Base-by-base conservation (phyloP, 2,797 vertebrate genomes). In the Rhynchotus rufescens region DNA sequence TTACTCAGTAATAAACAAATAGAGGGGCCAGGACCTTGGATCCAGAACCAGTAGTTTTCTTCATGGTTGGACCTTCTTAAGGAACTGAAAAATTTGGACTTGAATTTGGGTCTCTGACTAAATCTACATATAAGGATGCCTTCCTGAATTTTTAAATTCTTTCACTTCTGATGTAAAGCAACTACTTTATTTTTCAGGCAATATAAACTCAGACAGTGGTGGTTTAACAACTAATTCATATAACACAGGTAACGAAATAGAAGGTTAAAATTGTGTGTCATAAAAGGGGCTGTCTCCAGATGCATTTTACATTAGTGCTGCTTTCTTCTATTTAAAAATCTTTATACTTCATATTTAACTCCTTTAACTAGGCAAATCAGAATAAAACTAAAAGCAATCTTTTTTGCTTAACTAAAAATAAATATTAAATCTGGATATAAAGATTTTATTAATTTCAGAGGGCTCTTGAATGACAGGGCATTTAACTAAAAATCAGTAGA, bases 161-260 rank as follows among this genome's bases (percentile, higher is more conserved):
- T 82, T 85, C 16, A n/a, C 75, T 89, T 71, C 88, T 86, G 95
- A 40, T 84, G 20, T 78, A 94, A 95, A 95, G 49, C 19, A 89
- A 83, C 40, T 68, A 20, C 44, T 80, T 84, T 67, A 76, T 90
- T 84, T 85, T 89, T 78, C 57, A 94, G 21, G 68, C 84, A 57
- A 77, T 8, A 87, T 73, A 76, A 84, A 22, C 44, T 80, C 21
- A 25, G 44, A 32, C 22, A 61, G 15, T 28, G 85, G 32, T 57
- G 38, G 38, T 82, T 83, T 80, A 64, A 76, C 72, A 77, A 40
- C 15, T 64, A 94, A 90, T 92, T 91, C 93, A 94, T 75, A 80
- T 83, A 93, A 49, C 28, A 85, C 17, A 86, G 78, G 20, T 81
- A 94, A 96, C 88, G 86, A 86, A 95, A 91, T 15, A 91, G 56